These are phyloP conservation scores for Dreissena rostriformis DNA, from an alignment of 1,140 invertebrate genomes.

Conservation along the genomic window DNA sequence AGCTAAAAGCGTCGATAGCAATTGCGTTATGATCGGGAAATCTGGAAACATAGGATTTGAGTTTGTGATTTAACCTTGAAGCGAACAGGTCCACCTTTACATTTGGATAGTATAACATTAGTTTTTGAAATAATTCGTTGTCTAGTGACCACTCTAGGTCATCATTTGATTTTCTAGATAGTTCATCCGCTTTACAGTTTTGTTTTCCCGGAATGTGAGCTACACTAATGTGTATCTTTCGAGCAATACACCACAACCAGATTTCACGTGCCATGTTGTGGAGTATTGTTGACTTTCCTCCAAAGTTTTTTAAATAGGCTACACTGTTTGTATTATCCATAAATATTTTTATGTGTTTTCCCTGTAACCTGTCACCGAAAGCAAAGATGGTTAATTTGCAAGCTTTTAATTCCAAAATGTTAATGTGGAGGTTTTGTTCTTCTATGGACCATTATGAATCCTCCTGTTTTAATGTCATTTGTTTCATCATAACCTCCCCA, in stretches of 20 bases:
- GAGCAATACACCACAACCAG: slow-evolving; percentile 23
- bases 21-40: neutral
- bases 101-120: neutral
- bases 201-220: neutral
- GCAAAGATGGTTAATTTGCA: slow-evolving; percentile 21
- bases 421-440: slow-evolving; percentile 49
- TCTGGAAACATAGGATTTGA: neutral
- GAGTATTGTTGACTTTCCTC: neutral
- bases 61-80: slow-evolving; percentile 12
- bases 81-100: slow-evolving; percentile 8
- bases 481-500: neutral
- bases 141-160: slow-evolving; percentile 13
- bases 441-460: slow-evolving; percentile 28
- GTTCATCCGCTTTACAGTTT: slow-evolving; percentile 17
- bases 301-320: slow-evolving; percentile 15
- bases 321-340: neutral
- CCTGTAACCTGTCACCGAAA: neutral
- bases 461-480: slow-evolving; percentile 16
- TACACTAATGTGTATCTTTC: slow-evolving; percentile 14
- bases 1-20: slow-evolving; percentile 8
- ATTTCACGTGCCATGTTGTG: neutral
- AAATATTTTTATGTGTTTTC: neutral
- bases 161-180: slow-evolving; percentile 29
- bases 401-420: slow-evolving; percentile 44
- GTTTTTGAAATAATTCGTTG: neutral